Evolutionary conservation across 2,888 invertebrate genomes (phyloP).

Genomic region (Incurvaria masculella): DNA sequence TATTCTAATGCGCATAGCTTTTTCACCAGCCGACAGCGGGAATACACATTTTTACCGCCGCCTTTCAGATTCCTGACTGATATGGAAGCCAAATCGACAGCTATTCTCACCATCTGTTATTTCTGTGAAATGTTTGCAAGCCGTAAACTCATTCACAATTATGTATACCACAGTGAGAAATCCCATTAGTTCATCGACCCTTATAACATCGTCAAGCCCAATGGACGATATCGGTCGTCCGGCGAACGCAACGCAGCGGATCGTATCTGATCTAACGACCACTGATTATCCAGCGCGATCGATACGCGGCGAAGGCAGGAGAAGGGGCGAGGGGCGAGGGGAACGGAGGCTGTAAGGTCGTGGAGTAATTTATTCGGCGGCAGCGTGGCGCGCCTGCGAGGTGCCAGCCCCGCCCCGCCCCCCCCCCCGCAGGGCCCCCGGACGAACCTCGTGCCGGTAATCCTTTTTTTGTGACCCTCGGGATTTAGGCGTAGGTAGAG

Average conservation of each 20-base stretch:
- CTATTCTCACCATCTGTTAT: too few species aligned
- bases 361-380: slow-evolving; percentile 54
- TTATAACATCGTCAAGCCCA: too few species aligned
- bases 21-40: too few species aligned
- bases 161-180: too few species aligned
- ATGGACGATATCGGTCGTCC: too few species aligned
- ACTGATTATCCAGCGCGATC: slow-evolving; percentile 48
- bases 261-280: slow-evolving; percentile 33
- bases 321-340: slow-evolving; percentile 15
- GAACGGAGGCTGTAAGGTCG: slow-evolving; percentile 23
- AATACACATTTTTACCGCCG: too few species aligned
- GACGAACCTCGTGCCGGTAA: neutral
- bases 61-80: too few species aligned
- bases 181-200: too few species aligned
- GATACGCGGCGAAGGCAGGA: slow-evolving; percentile 28
- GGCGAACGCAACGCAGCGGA: slow-evolving; percentile 35
- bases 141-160: too few species aligned
- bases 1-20: too few species aligned
- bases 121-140: too few species aligned
- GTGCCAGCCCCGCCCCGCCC: slow-evolving; percentile 30
- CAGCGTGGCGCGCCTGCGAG: slow-evolving; percentile 48
- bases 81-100: too few species aligned
- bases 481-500: slow-evolving; percentile 44
- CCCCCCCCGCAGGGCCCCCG: slow-evolving; percentile 8
- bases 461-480: slow-evolving; percentile 31